phyloP scores from a whole-genome alignment of 1,140 invertebrate genomes.

The Caenorhabditis inopinata region DNA sequence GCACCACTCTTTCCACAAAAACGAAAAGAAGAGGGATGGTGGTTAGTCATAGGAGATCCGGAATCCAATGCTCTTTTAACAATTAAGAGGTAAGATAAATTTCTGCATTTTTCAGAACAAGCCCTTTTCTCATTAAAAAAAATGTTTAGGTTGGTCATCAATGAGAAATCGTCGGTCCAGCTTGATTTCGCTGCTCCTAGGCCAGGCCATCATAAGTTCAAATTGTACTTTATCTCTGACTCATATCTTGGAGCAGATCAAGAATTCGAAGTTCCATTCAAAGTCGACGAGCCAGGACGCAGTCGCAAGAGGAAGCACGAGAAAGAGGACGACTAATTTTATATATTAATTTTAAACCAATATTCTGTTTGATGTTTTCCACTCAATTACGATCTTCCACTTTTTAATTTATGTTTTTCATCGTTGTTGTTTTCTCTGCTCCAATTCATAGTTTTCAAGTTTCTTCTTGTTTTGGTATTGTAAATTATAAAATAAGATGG shows the following conservation, averaged over 20 bases:
- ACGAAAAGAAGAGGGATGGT: slow-evolving; percentile 99
- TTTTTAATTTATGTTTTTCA: too few relatives aligned
- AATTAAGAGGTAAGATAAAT: slow-evolving; percentile 76
- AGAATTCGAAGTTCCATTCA: slow-evolving; percentile 52
- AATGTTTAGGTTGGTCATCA: slow-evolving; percentile 68
- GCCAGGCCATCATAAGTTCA: slow-evolving; percentile 76
- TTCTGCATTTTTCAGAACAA: too few relatives aligned
- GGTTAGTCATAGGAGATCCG: slow-evolving; percentile 97
- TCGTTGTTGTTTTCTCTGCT: too few relatives aligned
- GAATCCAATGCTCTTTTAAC: slow-evolving; percentile 89
- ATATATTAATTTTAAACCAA: too few relatives aligned
- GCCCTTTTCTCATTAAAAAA: too few relatives aligned
- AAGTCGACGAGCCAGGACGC: slow-evolving; percentile 12
- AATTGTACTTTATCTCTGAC: slow-evolving; percentile 97
- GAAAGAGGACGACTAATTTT: slow-evolving; percentile 2
- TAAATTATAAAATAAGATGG: too few relatives aligned
- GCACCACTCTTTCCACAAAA: slow-evolving; percentile 95
- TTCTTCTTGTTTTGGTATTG: too few relatives aligned
- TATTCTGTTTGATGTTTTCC: too few relatives aligned
- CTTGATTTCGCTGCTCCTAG: slow-evolving; percentile 91
- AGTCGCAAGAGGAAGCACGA: slow-evolving; percentile 9
- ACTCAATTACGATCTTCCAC: too few relatives aligned
- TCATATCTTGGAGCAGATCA: slow-evolving; percentile 76
- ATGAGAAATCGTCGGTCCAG: slow-evolving; percentile 88
- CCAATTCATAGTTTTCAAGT: too few relatives aligned